A percentile compares a stretch with the other conserved stretches of the same genome.
phyloP scores from a whole-genome alignment of 2,797 vertebrate genomes.

The Heliangelus exortis region DNA sequence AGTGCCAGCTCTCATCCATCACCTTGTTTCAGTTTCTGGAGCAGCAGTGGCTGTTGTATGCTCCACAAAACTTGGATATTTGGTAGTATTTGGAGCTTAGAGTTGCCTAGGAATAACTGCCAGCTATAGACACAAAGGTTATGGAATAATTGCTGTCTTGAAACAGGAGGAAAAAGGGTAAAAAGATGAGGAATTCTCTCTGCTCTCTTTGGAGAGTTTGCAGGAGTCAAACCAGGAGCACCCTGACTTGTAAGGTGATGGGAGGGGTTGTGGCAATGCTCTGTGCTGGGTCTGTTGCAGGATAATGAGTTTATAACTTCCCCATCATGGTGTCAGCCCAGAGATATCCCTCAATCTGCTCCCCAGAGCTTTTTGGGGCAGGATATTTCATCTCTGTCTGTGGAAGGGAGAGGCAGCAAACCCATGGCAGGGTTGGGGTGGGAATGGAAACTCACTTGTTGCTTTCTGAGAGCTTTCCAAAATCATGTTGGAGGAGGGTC shows the following conservation, averaged over 20 bases:
- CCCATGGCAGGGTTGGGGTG: neutral
- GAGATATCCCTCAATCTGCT: neutral
- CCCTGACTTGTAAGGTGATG: neutral
- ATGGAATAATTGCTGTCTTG: constrained; percentile 23
- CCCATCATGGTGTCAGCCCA: neutral
- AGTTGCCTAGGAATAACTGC: constrained; percentile 13
- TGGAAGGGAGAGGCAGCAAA: neutral
- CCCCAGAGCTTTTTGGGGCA: neutral
- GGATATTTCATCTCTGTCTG: neutral
- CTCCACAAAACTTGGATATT: neutral
- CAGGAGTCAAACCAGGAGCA: neutral
- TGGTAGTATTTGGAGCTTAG: neutral
- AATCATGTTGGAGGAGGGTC: neutral
- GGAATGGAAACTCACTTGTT: neutral
- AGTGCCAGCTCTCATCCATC: neutral
- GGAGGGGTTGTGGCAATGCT: neutral
- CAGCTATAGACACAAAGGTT: neutral
- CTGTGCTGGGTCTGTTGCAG: neutral
- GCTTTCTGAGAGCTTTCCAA: neutral
- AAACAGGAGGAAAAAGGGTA: neutral
- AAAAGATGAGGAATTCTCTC: neutral
- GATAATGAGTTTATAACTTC: neutral
- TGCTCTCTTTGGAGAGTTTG: neutral
- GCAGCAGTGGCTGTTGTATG: neutral
- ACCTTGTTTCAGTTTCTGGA: neutral